Evolutionary conservation across 2,113 vertebrate genomes (phyloP).

Genomic region (Stercorarius parasiticus): DNA sequence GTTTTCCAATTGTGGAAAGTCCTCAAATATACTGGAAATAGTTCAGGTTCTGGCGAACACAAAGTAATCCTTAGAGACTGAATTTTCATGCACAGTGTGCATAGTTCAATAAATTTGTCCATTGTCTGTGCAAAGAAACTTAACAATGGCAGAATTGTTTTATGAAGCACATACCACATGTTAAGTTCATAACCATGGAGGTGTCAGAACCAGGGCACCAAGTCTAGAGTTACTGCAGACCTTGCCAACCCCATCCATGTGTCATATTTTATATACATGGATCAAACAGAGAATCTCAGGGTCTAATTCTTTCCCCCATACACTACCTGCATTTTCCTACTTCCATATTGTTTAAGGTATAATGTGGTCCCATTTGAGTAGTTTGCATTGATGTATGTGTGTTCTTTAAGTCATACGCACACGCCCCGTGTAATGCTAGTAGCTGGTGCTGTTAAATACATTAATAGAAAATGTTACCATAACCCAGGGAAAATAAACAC

Average conservation of each 20-base stretch:
- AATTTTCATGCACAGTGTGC: neutral
- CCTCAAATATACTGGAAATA: constrained; percentile 1
- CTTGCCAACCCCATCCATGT: neutral
- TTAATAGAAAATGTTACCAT: neutral
- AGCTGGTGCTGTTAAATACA: neutral
- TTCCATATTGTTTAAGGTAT: neutral
- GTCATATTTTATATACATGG: neutral
- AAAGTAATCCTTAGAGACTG: neutral
- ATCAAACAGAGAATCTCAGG: neutral
- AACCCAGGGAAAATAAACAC: neutral
- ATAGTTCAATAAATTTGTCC: neutral
- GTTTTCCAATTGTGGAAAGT: constrained; percentile 5
- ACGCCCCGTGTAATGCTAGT: accelerated
- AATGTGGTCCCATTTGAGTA: neutral
- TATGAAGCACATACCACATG: neutral
- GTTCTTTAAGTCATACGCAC: neutral
- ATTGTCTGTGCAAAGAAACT: neutral
- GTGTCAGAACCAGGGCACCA: neutral
- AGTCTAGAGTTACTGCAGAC: neutral
- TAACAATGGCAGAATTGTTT: constrained; percentile 25
- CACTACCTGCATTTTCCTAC: neutral
- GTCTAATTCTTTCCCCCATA: neutral
- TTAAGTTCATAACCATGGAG: neutral
- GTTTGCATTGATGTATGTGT: neutral
- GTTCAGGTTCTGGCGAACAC: neutral